phyloP scores from a whole-genome alignment of 2,797 vertebrate species.

The Nannoperca australis region DNA sequence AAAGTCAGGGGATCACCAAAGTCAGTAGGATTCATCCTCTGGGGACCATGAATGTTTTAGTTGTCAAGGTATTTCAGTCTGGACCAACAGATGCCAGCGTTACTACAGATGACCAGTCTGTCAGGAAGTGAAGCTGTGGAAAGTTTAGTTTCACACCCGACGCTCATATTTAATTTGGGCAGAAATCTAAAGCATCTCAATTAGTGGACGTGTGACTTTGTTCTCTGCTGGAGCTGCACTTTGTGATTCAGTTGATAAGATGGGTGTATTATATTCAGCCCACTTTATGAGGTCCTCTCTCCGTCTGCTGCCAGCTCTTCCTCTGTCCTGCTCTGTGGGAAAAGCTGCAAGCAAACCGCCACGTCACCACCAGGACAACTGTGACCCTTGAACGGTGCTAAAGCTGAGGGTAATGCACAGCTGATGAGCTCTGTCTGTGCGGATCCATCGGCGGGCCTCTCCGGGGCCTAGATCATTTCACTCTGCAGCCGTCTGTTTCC shows the following conservation, averaged over 20 bases:
- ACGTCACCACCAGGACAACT: conserved; percentile 37
- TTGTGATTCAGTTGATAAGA: conserved; percentile 49
- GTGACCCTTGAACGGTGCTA: conserved; percentile 42
- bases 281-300: conserved; percentile 6
- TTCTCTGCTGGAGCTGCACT: conserved; percentile 24
- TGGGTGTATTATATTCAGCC: conserved; percentile 28
- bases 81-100: not conserved
- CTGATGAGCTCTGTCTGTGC: conserved; percentile 47
- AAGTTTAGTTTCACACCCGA: not conserved
- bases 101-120: not conserved
- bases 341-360: conserved; percentile 24
- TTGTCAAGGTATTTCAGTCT: not conserved
- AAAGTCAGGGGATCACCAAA: not conserved
- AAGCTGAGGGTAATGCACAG: conserved; percentile 49
- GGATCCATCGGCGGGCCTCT: conserved; percentile 41
- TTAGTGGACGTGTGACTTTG: conserved; percentile 29
- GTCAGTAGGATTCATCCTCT: not conserved
- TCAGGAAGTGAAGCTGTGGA: not conserved
- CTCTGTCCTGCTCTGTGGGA: not conserved
- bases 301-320: conserved; percentile 33
- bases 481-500: conserved; percentile 52
- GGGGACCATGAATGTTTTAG: not conserved
- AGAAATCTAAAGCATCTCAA: conserved; percentile 60
- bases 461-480: conserved; percentile 47
- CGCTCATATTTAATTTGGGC: conserved; percentile 27